Conservation (phyloP, 2,113 vertebrate genomes). For the Thinocorus orbignyianus region DNA sequence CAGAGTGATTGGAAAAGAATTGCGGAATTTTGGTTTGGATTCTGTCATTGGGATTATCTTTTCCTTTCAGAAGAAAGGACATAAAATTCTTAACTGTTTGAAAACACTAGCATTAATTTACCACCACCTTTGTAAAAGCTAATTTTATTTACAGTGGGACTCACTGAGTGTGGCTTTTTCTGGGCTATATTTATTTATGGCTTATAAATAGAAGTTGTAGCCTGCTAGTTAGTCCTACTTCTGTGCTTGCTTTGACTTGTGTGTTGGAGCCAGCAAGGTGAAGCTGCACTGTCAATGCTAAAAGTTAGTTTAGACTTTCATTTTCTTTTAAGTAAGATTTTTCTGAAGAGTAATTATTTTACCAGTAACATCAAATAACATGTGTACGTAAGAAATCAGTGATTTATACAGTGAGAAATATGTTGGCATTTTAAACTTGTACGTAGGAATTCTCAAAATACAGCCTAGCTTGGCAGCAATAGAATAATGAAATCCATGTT, state of each 20-base stretch:
- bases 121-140: constrained; percentile 26
- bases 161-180: neutral
- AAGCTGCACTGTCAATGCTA: neutral
- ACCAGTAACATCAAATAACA: too few species aligned
- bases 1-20: neutral
- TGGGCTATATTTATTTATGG: neutral
- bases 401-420: neutral
- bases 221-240: neutral
- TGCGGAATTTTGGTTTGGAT: neutral
- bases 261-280: neutral
- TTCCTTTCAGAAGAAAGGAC: constrained; percentile 18
- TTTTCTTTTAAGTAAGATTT: neutral
- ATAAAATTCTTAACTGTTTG: constrained; percentile 8
- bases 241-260: neutral
- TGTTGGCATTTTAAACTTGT: neutral
- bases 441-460: neutral
- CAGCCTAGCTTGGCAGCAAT: neutral
- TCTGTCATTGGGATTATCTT: neutral
- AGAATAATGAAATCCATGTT: neutral
- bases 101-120: constrained; percentile 20
- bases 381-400: too few species aligned
- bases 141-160: constrained; percentile 42
- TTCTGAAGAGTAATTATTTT: too few species aligned
- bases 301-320: neutral
- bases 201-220: neutral